Conservation (phyloP, 2,888 invertebrate species). For the Cordilura impudica region DNA sequence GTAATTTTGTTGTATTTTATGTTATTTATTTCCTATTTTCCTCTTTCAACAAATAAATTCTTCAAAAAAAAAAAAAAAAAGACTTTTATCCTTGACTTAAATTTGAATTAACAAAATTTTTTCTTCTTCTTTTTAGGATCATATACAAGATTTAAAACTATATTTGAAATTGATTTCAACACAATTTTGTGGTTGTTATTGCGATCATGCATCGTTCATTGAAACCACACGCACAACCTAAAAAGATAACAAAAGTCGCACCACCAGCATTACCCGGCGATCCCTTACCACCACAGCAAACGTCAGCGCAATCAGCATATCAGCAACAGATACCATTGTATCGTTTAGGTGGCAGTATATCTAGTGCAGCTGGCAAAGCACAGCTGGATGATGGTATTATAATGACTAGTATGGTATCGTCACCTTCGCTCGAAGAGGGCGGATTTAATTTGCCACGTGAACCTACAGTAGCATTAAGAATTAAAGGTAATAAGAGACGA, state of each 20-base stretch:
- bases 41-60: no score
- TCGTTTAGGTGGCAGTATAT: conserved; percentile 71
- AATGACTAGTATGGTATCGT: conserved; percentile 76
- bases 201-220: conserved; percentile 93
- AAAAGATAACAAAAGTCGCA: conserved; percentile 85
- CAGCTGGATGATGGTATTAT: conserved; percentile 73
- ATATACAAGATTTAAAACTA: conserved; percentile 24
- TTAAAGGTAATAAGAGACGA: conserved; percentile 71
- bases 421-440: conserved; percentile 78
- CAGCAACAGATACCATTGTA: conserved; percentile 73
- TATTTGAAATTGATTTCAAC: conserved; percentile 20
- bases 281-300: conserved; percentile 85
- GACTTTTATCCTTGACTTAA: no score
- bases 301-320: conserved; percentile 65
- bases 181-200: conserved; percentile 66
- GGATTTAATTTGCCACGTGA: conserved; percentile 77
- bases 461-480: conserved; percentile 76
- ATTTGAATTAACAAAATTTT: no score
- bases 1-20: no score
- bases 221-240: conserved; percentile 90
- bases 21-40: no score
- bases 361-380: conserved; percentile 64
- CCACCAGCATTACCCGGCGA: conserved; percentile 82
- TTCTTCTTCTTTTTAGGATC: conserved; percentile 40
- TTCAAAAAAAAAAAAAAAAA: no score